These are phyloP conservation scores for Clostera curtula DNA, from an alignment of 2,888 invertebrate species.

Conservation along the genomic window DNA sequence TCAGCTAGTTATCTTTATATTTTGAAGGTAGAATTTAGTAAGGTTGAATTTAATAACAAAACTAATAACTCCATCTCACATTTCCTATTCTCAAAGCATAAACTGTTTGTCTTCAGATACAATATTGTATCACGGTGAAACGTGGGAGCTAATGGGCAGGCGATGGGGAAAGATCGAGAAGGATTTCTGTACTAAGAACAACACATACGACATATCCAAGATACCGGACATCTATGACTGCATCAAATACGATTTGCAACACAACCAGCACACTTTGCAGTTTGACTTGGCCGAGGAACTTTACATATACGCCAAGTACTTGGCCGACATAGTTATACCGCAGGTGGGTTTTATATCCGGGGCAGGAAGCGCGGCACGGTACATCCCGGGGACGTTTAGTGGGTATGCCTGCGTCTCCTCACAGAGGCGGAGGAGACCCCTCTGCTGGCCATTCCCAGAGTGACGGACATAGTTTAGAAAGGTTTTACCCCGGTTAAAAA, in stretches of 20 bases:
- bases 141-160: constrained; percentile 98
- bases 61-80: no score
- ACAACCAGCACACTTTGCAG: constrained; percentile 96
- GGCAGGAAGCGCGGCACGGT: no score
- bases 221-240: constrained; percentile 99
- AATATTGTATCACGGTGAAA: constrained; percentile 97
- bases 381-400: no score
- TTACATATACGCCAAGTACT: constrained; percentile 95
- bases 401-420: no score
- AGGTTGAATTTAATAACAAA: no score
- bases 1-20: no score
- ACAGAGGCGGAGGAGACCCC: no score
- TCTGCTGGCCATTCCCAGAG: no score
- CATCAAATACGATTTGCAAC: constrained; percentile 98
- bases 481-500: no score
- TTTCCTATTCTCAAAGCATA: no score
- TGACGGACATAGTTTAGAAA: no score
- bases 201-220: constrained; percentile 97
- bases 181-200: constrained; percentile 96
- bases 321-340: constrained; percentile 99
- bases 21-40: no score
- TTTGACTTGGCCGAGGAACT: constrained; percentile 94
- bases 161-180: constrained; percentile 99
- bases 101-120: constrained; percentile 76
- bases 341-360: constrained; percentile 86